These are phyloP conservation scores for Protaetia brevitarsis DNA, from an alignment of 1,140 invertebrate genomes.

Conservation along the genomic window DNA sequence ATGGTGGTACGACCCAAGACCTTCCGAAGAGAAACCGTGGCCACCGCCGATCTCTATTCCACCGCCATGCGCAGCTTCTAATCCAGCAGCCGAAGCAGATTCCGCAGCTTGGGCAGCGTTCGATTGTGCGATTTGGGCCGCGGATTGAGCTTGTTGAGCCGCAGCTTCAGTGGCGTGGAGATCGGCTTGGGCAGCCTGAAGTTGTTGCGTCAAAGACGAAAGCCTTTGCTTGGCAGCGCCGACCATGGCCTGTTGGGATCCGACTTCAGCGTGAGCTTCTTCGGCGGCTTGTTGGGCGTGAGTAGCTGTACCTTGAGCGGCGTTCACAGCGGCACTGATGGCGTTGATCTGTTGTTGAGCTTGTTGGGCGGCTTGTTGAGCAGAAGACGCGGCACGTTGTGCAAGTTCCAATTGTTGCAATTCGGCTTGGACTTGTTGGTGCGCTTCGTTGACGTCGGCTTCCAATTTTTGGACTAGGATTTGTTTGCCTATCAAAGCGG, in stretches of 20 bases:
- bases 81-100: not conserved
- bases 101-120: conserved; percentile 18
- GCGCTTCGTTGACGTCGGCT: conserved; percentile 13
- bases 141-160: conserved; percentile 20
- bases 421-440: conserved; percentile 21
- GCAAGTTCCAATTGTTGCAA: conserved; percentile 18
- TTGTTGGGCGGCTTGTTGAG: conserved; percentile 7
- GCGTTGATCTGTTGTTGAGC: conserved; percentile 17
- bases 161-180: conserved; percentile 19
- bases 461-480: conserved; percentile 22
- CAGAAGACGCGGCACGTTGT: conserved; percentile 3
- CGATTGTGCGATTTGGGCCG: conserved; percentile 18
- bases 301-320: conserved; percentile 9
- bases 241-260: conserved; percentile 21
- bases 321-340: conserved; percentile 18
- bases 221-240: conserved; percentile 21
- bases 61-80: not conserved
- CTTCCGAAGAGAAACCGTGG: conserved; percentile 9
- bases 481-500: conserved; percentile 20
- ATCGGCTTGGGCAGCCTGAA: conserved; percentile 4
- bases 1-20: conserved; percentile 14
- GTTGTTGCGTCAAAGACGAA: conserved; percentile 6
- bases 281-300: conserved; percentile 20
- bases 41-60: not conserved
- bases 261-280: conserved; percentile 4